Conservation (phyloP, 2,888 invertebrate genomes). For the Eremobia ochroleuca region DNA sequence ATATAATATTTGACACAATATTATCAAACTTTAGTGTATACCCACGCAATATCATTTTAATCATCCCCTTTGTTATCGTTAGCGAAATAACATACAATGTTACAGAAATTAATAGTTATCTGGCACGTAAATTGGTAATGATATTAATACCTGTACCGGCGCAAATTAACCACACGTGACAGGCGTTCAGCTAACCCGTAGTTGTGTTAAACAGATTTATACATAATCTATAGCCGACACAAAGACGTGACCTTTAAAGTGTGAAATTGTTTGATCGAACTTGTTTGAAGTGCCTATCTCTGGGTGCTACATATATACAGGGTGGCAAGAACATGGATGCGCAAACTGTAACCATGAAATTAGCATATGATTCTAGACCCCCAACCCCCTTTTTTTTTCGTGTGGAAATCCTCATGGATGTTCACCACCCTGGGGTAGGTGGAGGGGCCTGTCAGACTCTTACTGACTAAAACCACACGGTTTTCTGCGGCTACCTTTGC, state of each 20-base stretch:
- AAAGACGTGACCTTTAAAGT: conserved; percentile 56
- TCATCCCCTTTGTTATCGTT: not conserved
- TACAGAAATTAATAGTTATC: conserved; percentile 33
- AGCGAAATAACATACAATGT: conserved; percentile 21
- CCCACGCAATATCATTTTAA: conserved; percentile 3
- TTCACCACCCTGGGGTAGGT: no score
- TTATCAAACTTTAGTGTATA: not conserved
- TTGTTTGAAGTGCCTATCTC: conserved; percentile 54
- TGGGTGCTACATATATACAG: not conserved
- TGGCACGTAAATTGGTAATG: conserved; percentile 6
- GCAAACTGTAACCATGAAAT: no score
- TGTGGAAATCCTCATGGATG: no score
- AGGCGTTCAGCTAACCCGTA: conserved; percentile 9
- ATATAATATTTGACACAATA: not conserved
- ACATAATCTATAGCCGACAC: conserved; percentile 45
- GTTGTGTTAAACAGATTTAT: conserved; percentile 35
- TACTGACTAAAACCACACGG: no score
- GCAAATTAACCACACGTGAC: conserved; percentile 26
- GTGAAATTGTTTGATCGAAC: conserved; percentile 58
- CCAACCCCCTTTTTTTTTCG: no score
- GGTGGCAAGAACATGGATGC: not conserved
- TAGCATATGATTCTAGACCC: no score
- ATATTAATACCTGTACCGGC: conserved; percentile 32
- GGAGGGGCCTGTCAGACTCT: no score
- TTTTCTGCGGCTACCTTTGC: no score